These are phyloP conservation scores for Sarotherodon lohbergeri DNA, from an alignment of 2,113 vertebrate genomes.

Conservation along the genomic window DNA sequence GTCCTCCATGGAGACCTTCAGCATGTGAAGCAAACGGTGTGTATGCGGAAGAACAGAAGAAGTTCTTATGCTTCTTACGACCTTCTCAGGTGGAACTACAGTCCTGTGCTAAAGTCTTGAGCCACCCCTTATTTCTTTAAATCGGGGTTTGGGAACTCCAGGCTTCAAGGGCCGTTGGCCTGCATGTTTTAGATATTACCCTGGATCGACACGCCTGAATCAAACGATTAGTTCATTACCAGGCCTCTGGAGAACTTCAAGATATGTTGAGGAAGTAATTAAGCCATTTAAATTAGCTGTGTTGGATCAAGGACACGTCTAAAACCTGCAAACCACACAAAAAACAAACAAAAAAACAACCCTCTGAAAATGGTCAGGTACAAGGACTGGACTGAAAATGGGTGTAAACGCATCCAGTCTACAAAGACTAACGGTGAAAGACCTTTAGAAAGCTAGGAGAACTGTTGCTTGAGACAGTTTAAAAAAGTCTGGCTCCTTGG, in stretches of 20 bases:
- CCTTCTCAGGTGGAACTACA: neutral
- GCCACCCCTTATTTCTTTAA: neutral
- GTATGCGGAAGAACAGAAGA: neutral
- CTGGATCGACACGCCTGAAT: fast-evolving
- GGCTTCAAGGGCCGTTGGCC: fast-evolving
- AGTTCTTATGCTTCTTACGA: neutral
- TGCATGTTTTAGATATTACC: neutral
- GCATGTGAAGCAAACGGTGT: neutral
- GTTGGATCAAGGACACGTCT: fast-evolving
- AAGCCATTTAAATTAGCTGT: fast-evolving
- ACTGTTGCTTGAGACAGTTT: neutral
- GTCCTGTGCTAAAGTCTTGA: neutral
- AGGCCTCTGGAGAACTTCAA: neutral
- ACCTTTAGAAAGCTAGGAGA: neutral
- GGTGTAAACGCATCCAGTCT: fast-evolving
- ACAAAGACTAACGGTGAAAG: neutral
- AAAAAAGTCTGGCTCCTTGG: neutral
- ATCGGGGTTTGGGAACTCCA: neutral
- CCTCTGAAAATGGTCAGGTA: neutral
- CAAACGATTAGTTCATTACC: fast-evolving
- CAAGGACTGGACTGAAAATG: neutral
- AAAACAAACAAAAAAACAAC: neutral
- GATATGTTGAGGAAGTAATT: neutral
- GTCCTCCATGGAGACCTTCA: fast-evolving
- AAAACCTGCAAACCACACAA: fast-evolving